phyloP scores from a whole-genome alignment of 2,888 invertebrate genomes.

The Idaea aversata region DNA sequence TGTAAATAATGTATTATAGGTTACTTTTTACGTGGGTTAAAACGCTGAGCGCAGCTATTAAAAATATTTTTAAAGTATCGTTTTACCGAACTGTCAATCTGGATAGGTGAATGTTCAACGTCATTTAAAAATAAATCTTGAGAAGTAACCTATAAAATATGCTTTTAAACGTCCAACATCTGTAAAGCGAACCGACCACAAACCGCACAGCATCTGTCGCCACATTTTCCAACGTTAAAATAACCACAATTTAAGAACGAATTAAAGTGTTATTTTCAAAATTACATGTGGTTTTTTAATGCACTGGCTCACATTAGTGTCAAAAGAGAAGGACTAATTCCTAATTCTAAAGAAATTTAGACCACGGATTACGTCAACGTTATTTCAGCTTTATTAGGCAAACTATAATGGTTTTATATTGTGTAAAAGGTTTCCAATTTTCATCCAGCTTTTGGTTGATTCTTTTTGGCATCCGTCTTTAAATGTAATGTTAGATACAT shows the following conservation, averaged over 20 bases:
- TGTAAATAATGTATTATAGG: background rate
- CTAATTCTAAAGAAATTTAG: background rate
- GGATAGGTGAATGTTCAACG: background rate
- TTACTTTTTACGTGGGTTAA: background rate
- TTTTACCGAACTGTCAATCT: slow-evolving; percentile 2
- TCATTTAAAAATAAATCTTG: slow-evolving; percentile 27
- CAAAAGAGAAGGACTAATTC: background rate
- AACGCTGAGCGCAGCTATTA: background rate
- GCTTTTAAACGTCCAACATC: slow-evolving; percentile 22
- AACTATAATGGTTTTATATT: background rate
- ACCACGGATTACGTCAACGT: background rate
- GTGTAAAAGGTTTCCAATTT: no score
- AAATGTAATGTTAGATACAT: background rate
- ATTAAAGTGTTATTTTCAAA: slow-evolving; percentile 35
- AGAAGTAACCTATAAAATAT: slow-evolving; percentile 21
- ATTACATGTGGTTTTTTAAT: slow-evolving; percentile 26
- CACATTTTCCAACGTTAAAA: slow-evolving; percentile 47
- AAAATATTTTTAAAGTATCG: slow-evolving; percentile 1
- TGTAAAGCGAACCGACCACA: slow-evolving; percentile 42
- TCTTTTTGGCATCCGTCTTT: no score
- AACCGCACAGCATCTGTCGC: slow-evolving; percentile 60
- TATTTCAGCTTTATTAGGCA: slow-evolving; percentile 3
- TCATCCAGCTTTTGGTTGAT: no score
- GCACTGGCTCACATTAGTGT: background rate
- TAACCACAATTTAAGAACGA: slow-evolving; percentile 57